Base-by-base conservation (phyloP, 1,140 invertebrate species). In the Thalassaphorura encarpata region DNA sequence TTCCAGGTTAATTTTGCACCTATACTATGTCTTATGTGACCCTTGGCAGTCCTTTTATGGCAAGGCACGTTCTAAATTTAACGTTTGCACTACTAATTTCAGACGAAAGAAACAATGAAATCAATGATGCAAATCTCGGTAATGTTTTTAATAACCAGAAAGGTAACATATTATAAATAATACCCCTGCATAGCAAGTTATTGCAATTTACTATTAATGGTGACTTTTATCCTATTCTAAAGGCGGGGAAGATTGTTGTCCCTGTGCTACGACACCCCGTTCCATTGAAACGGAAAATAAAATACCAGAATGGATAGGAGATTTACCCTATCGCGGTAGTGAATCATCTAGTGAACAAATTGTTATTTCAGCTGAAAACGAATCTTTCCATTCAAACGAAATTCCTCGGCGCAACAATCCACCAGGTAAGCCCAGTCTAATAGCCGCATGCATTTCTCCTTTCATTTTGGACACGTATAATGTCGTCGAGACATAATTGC, bases 1-100 rank as follows among this genome's bases (percentile, higher is more conserved):
- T 87, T 19, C 80, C 19, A 19, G 49, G 50, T 60, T 28, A 33
- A n/a, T 4, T n/a, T n/a, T n/a, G n/a, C n/a, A n/a, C n/a, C n/a
- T n/a, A n/a, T n/a, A n/a, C n/a, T n/a, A n/a, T n/a, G n/a, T n/a
- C n/a, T n/a, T n/a, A n/a, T n/a, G n/a, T n/a, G n/a, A n/a, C n/a
- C n/a, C n/a, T n/a, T n/a, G n/a, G n/a, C n/a, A n/a, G n/a, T n/a
- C n/a, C n/a, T n/a, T n/a, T n/a, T n/a, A n/a, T n/a, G n/a, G n/a
- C n/a, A n/a, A n/a, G n/a, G n/a, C n/a, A n/a, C n/a, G n/a, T n/a
- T n/a, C n/a, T n/a, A n/a, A n/a, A n/a, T n/a, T n/a, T n/a, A n/a
- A n/a, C 11, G 23, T 11, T 4, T 43, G 8, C 11, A 24, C 21
- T 53, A 43, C 19, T 13, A 27, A 43, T 53, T 41, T 4, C 26